Evolutionary conservation across 2,113 vertebrate genomes (phyloP).

Genomic region (Blennius ocellaris): DNA sequence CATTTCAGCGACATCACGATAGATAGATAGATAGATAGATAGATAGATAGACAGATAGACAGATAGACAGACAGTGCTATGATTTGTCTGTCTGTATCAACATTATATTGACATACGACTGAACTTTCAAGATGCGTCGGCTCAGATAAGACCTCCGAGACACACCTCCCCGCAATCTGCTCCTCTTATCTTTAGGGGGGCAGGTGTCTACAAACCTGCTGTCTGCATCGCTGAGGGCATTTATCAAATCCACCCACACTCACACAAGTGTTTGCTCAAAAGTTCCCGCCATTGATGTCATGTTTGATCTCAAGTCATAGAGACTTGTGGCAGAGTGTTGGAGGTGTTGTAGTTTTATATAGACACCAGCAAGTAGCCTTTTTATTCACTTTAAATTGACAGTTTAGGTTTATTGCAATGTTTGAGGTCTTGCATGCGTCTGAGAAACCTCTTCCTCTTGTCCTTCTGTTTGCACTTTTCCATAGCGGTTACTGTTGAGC

Average conservation of each 20-base stretch:
- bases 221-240: conserved; percentile 39
- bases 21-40: too few relatives aligned
- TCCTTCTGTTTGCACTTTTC: conserved; percentile 32
- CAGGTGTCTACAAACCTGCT: conserved; percentile 65
- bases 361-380: too few relatives aligned
- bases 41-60: too few relatives aligned
- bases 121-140: conserved; percentile 23
- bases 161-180: conserved; percentile 44
- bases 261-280: conserved; percentile 58
- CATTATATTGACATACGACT: neutral
- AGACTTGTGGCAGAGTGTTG: too few relatives aligned
- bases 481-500: conserved; percentile 34
- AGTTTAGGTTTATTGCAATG: too few relatives aligned
- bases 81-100: conserved; percentile 13
- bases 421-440: neutral
- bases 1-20: too few relatives aligned
- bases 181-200: conserved; percentile 68
- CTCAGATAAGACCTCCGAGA: conserved; percentile 50
- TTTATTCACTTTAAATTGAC: too few relatives aligned
- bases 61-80: too few relatives aligned
- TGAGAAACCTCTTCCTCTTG: neutral
- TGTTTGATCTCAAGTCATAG: conserved; percentile 1
- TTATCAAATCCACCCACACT: conserved; percentile 22
- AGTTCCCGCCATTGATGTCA: conserved; percentile 57
- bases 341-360: too few relatives aligned